Evolutionary conservation across 2,797 vertebrate species (phyloP).

Genomic region (Tragelaphus eurycerus): DNA sequence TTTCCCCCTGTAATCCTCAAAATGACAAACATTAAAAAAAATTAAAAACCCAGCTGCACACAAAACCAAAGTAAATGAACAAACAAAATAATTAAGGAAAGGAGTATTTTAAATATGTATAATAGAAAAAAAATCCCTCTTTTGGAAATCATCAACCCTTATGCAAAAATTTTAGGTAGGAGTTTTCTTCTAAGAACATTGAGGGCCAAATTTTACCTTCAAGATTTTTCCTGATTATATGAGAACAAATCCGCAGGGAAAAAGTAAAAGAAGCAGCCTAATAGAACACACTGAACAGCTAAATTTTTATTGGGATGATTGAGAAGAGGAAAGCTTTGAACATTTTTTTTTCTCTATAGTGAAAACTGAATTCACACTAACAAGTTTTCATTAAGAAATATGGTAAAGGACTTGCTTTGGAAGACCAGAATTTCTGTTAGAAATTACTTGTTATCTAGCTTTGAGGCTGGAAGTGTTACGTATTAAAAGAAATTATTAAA

Average conservation of each 20-base stretch:
- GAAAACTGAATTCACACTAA: constrained; percentile 6
- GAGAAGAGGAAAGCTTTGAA: background rate
- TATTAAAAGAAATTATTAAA: background rate
- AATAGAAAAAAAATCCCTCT: background rate
- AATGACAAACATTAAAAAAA: background rate
- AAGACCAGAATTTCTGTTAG: background rate
- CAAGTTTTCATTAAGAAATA: background rate
- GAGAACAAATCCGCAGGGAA: background rate
- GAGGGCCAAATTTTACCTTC: background rate
- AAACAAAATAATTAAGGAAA: background rate
- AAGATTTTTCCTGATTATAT: background rate
- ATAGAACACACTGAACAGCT: background rate
- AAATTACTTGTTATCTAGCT: background rate
- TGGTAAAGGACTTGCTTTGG: background rate
- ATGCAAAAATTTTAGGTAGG: background rate
- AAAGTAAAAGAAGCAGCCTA: background rate
- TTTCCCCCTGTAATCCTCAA: background rate
- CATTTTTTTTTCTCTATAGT: background rate
- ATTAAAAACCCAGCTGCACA: background rate
- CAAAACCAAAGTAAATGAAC: background rate
- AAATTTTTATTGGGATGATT: background rate
- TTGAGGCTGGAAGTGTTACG: background rate
- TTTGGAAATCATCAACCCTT: background rate
- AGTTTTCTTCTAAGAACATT: background rate
- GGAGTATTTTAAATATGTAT: background rate